Evolutionary conservation across 2,113 vertebrate species (phyloP).

Genomic region (Ophthalmolycus amberensis): DNA sequence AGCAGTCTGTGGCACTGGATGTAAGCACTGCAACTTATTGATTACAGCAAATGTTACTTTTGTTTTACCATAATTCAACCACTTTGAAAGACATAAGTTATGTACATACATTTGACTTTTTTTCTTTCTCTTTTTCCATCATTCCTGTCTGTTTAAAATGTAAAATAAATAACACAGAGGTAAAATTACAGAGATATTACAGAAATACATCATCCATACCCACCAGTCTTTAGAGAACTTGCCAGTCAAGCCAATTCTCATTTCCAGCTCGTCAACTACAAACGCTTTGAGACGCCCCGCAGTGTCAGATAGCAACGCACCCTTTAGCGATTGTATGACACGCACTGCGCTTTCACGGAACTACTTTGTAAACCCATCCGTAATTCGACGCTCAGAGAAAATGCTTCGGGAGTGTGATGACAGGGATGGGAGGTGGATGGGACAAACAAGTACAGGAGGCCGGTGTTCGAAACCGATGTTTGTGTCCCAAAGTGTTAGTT

Average conservation of each 20-base stretch:
- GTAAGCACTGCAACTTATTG: constrained; percentile 65
- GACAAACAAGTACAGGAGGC: too few species aligned
- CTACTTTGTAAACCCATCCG: not conserved
- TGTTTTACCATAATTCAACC: not conserved
- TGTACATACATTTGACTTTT: not conserved
- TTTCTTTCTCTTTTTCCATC: not conserved
- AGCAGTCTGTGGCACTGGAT: constrained; percentile 86
- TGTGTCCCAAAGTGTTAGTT: too few species aligned
- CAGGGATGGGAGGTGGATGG: too few species aligned
- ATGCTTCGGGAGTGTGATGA: not conserved
- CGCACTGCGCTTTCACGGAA: not conserved
- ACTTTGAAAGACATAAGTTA: not conserved
- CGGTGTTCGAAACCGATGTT: too few species aligned
- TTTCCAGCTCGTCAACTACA: not conserved
- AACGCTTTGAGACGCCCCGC: not conserved
- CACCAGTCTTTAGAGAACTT: not conserved
- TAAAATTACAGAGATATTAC: not conserved
- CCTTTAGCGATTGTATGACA: not conserved
- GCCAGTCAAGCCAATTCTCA: not conserved
- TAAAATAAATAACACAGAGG: not conserved
- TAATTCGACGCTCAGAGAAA: not conserved
- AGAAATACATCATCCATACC: not conserved
- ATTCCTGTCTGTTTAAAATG: not conserved
- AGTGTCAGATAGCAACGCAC: too few species aligned
- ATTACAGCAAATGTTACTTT: not conserved